Conservation (phyloP, 2,888 invertebrate genomes). For the Chymomyza procnemis region DNA sequence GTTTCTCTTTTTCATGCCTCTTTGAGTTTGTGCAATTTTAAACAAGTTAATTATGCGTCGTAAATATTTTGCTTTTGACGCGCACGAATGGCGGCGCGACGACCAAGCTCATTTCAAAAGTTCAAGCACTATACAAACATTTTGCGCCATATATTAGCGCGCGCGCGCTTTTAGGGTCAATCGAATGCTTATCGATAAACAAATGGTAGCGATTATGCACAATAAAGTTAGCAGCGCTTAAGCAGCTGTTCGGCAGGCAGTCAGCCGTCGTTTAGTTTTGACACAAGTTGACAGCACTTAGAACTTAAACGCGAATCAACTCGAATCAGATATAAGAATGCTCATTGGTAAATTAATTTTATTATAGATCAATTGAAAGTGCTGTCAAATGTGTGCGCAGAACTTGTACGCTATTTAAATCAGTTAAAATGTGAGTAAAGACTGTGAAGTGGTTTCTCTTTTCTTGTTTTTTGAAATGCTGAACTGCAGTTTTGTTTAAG, state of each 20-base stretch:
- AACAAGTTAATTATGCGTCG: constrained; percentile 61
- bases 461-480: neutral
- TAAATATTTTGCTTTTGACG: constrained; percentile 35
- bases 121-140: constrained; percentile 22
- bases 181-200: neutral
- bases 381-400: neutral
- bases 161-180: neutral
- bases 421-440: neutral
- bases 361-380: neutral
- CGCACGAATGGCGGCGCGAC: constrained; percentile 35
- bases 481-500: too few relatives aligned
- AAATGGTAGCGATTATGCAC: neutral
- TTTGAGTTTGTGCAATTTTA: constrained; percentile 59
- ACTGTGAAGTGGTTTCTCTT: neutral
- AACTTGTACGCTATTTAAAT: neutral
- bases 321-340: neutral
- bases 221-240: neutral
- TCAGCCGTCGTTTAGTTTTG: neutral
- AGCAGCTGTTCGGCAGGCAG: neutral
- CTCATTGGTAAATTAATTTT: neutral
- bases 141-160: neutral
- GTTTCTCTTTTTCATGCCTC: constrained; percentile 54
- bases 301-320: neutral
- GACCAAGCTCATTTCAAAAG: constrained; percentile 20
- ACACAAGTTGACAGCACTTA: neutral